These are phyloP conservation scores for Haliclona indistincta DNA, from an alignment of 37 sponge, comb jelly and placozoan species.

Conservation along the genomic window DNA sequence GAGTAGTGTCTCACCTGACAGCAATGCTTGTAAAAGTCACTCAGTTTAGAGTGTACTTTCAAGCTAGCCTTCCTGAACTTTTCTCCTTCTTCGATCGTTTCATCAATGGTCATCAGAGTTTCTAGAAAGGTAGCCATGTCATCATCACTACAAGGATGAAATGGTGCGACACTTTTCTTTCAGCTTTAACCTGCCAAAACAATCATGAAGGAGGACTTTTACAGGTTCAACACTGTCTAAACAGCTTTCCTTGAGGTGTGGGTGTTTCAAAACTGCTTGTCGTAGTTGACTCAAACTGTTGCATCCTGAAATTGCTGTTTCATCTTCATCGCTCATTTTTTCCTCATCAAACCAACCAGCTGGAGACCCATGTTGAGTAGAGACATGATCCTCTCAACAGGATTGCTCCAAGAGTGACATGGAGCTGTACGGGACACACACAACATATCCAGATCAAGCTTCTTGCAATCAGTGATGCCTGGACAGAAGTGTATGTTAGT, in stretches of 20 bases:
- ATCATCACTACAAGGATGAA: neutral
- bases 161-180: neutral
- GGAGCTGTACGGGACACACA: conserved; percentile 60
- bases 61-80: neutral
- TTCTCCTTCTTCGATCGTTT: neutral
- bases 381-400: conserved; percentile 1
- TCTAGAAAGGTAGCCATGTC: neutral
- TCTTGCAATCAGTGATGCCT: conserved; percentile 18
- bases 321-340: neutral
- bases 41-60: neutral
- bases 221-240: neutral
- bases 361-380: neutral
- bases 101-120: neutral
- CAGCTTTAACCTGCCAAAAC: neutral
- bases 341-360: neutral
- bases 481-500: conserved; percentile 29
- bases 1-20: conserved; percentile 1
- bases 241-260: neutral
- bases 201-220: neutral
- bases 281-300: neutral
- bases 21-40: neutral
- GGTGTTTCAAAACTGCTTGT: neutral
- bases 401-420: conserved; percentile 44
- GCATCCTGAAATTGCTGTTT: neutral
- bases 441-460: conserved; percentile 44